Evolutionary conservation across 2,888 invertebrate species (phyloP).

Genomic region (Tribolium freemani): DNA sequence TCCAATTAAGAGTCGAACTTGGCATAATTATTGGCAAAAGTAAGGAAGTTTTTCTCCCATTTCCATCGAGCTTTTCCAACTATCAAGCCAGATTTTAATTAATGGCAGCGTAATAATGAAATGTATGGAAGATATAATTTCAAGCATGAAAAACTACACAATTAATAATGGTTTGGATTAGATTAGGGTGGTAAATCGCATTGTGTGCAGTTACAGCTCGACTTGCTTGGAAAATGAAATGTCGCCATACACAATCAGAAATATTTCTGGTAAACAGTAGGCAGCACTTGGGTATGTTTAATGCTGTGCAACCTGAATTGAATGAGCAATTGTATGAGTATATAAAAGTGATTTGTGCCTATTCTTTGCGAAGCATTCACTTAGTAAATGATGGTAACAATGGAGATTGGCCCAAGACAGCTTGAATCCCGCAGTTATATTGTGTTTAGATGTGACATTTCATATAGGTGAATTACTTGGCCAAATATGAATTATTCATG

Average conservation of each 20-base stretch:
- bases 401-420: conserved; percentile 37
- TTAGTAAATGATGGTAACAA: conserved; percentile 33
- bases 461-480: conserved; percentile 42
- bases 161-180: conserved; percentile 7
- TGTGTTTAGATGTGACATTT: conserved; percentile 45
- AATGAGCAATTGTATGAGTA: conserved; percentile 43
- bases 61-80: conserved; percentile 1
- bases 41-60: conserved; percentile 5
- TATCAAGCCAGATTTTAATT: conserved; percentile 20
- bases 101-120: neutral
- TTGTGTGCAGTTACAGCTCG: neutral
- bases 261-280: conserved; percentile 31
- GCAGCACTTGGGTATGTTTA: conserved; percentile 37
- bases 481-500: conserved; percentile 47
- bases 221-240: conserved; percentile 1
- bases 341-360: conserved; percentile 45
- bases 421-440: conserved; percentile 41
- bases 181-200: conserved; percentile 6
- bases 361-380: conserved; percentile 40
- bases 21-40: conserved; percentile 19
- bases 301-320: conserved; percentile 43
- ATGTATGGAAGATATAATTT: neutral
- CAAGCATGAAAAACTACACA: neutral
- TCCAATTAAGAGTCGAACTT: conserved; percentile 30
- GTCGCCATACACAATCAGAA: conserved; percentile 26